Evolutionary conservation across 2,113 vertebrate species (phyloP).

Genomic region (Barbus barbus): DNA sequence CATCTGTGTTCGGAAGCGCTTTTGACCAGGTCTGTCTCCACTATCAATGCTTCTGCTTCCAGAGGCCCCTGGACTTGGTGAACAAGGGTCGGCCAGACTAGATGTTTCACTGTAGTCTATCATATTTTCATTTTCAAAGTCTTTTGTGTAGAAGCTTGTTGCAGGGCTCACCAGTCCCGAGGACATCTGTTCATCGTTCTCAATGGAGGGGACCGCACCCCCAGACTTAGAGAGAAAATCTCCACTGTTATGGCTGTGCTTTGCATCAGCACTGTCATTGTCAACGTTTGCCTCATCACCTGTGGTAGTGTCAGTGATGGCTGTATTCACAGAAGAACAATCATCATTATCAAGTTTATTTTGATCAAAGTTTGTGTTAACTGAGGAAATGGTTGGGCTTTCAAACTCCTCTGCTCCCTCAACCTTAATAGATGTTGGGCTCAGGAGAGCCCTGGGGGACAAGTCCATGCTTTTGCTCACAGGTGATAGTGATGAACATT

Average conservation of each 20-base stretch:
- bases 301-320: constrained; percentile 97
- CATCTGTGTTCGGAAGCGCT: constrained; percentile 99
- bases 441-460: constrained; percentile 90
- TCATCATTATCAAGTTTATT: constrained; percentile 97
- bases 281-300: constrained; percentile 97
- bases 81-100: constrained; percentile 95
- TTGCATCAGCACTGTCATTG: constrained; percentile 92
- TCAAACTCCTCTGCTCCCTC: constrained; percentile 98
- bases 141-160: constrained; percentile 93
- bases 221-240: constrained; percentile 91
- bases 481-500: constrained; percentile 90
- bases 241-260: constrained; percentile 82
- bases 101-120: constrained; percentile 98
- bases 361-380: constrained; percentile 93
- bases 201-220: constrained; percentile 82
- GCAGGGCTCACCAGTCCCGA: constrained; percentile 97
- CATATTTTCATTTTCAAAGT: constrained; percentile 94
- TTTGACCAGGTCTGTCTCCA: constrained; percentile 94
- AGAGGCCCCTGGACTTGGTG: constrained; percentile 92
- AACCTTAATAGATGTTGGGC: constrained; percentile 96
- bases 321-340: constrained; percentile 98
- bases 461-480: constrained; percentile 92
- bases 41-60: constrained; percentile 89
- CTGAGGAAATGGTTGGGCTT: constrained; percentile 91
- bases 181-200: constrained; percentile 97